Evolutionary conservation across 1,140 invertebrate species (phyloP), one percentile per base, ranked within the genome.

Genomic region (Druon quercuslanigerum): DNA sequence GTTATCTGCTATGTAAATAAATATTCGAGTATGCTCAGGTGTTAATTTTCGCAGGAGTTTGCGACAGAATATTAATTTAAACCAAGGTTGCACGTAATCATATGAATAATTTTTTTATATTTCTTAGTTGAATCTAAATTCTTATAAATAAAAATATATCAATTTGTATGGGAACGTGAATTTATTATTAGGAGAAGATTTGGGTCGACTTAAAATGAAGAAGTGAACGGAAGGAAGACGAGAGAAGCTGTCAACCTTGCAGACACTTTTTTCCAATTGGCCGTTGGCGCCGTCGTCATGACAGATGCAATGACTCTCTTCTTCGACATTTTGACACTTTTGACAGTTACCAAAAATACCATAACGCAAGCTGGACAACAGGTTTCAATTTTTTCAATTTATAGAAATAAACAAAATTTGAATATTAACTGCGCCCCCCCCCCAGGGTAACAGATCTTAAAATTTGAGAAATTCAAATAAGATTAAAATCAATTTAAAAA

Each of bases 251-350:
- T 66, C 60, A 66, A 66, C 60, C 60, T 66, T 66, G 25, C 14
- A 66, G 60, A 66, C 60, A 66, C 60, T 66, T 66, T 66, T 66
- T 66, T 66, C 60, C 25, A 46, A 46, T 66, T 66, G 33, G 33
- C 25, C n/a, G 14, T 66, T n/a, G 60, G 60, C 60, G 60, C 60
- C 60, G 25, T 66, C 40, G 60, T 33, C 60, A 46, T 66, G 33
- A 14, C 60, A 66, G 12, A 40, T 66, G 60, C 33, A 16, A 40
- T 40, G 60, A 40, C 60, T 40, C 60, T 40, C 33, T 66, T 66
- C 40, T 66, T 46, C 40, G 40, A 66, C 9, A 7, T 66, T 40
- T 66, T 66, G 25, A 66, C 25, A 66, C 40, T 66, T 66, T 46
- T 66, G 25, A 66, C 60, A 46, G 25, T 66, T 33, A 16, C 60